phyloP scores from a whole-genome alignment of 1,140 invertebrate genomes.

The Alviniconcha marisindica region DNA sequence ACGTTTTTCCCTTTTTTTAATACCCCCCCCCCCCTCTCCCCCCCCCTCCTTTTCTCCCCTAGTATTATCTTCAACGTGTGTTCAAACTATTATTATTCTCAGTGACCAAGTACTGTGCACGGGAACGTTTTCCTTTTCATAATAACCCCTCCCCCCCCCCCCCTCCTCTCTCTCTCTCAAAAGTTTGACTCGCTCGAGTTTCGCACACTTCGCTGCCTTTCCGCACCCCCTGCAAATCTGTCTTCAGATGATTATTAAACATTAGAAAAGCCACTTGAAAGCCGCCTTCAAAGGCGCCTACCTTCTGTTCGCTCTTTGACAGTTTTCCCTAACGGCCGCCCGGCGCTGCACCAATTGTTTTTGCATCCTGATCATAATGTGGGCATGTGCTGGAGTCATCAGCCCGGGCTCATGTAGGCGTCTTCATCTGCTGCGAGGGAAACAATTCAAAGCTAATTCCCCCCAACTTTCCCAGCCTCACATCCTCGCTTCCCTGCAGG shows the following conservation, averaged over 20 bases:
- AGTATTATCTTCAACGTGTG: too few relatives aligned
- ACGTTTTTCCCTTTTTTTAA: neutral
- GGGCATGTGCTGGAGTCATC: neutral
- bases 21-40: neutral
- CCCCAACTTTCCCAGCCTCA: too few relatives aligned
- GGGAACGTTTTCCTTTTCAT: too few relatives aligned
- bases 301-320: neutral
- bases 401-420: neutral
- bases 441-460: too few relatives aligned
- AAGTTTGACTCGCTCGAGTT: neutral
- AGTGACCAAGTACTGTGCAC: too few relatives aligned
- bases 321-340: neutral
- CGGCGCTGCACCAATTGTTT: conserved; percentile 6
- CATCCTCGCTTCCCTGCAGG: too few relatives aligned
- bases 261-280: conserved; percentile 23
- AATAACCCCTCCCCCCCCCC: neutral
- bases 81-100: too few relatives aligned
- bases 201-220: neutral
- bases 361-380: conserved; percentile 18
- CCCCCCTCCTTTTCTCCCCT: neutral
- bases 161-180: neutral
- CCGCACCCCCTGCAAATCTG: neutral
- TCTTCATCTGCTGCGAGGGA: too few relatives aligned
- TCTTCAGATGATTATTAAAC: conserved; percentile 30
- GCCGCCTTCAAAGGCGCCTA: conserved; percentile 16